Percentiles rank a stretch among this genome's conserved stretches.
Conservation (phyloP, 2,888 invertebrate species). For the Lacanobia oleracea region DNA sequence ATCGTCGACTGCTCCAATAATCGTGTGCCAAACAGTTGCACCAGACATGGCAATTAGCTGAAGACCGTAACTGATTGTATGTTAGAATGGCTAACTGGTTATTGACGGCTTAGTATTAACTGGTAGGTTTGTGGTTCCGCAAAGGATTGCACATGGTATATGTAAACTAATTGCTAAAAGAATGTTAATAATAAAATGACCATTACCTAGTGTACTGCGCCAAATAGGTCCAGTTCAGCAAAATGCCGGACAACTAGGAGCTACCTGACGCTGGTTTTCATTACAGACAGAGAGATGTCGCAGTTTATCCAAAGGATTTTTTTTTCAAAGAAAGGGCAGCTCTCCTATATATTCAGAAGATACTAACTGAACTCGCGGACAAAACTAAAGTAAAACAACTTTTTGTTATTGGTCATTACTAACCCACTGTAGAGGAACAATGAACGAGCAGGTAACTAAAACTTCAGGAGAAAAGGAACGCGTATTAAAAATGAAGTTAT, state of each 20-base stretch:
- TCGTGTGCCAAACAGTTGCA: slow-evolving; percentile 40
- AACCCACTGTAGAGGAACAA: background rate
- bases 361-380: background rate
- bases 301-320: no score
- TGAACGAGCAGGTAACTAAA: background rate
- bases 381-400: background rate
- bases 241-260: no score
- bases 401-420: background rate
- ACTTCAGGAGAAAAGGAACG: background rate
- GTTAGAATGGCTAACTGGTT: background rate
- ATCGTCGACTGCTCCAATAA: slow-evolving; percentile 24
- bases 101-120: slow-evolving; percentile 13
- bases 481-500: background rate
- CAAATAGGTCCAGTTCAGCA: no score
- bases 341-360: no score
- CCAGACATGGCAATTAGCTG: slow-evolving; percentile 42
- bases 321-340: no score
- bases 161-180: no score
- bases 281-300: no score
- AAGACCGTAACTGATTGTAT: slow-evolving; percentile 38
- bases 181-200: no score
- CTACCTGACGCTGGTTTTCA: no score
- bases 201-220: no score
- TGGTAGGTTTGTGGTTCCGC: background rate
- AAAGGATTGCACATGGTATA: background rate